Conservation (phyloP, 2,113 vertebrate species). For the Tamias sibiricus region DNA sequence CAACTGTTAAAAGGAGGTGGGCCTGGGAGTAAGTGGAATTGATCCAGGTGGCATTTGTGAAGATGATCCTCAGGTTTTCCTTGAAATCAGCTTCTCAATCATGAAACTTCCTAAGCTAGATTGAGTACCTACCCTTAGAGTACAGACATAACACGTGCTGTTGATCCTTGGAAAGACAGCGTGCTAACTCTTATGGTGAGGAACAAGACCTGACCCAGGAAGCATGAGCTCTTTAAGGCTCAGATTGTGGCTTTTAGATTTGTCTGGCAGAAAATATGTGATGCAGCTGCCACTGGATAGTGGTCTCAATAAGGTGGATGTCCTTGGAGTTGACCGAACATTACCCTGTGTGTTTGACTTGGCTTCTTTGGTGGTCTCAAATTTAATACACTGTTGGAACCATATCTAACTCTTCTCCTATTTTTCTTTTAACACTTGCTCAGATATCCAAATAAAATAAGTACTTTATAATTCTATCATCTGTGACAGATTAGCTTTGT, state of each 20-base stretch:
- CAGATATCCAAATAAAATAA: conserved; percentile 58
- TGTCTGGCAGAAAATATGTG: not conserved
- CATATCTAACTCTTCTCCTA: not conserved
- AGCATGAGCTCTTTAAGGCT: not conserved
- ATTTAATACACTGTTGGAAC: not conserved
- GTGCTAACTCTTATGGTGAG: not conserved
- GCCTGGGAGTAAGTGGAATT: rapidly evolving
- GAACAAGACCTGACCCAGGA: not conserved
- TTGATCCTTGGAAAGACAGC: not conserved
- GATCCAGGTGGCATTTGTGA: too few species aligned
- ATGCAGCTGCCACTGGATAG: not conserved
- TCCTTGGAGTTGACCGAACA: not conserved
- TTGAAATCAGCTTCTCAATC: not conserved
- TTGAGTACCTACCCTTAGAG: not conserved
- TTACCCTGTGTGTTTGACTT: not conserved
- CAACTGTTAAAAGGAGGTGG: not conserved
- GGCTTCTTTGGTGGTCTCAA: not conserved
- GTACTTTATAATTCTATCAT: conserved; percentile 1
- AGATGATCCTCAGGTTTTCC: not conserved
- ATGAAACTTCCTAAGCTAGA: not conserved
- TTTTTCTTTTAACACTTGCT: not conserved
- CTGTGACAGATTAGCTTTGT: conserved; percentile 37
- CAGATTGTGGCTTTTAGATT: not conserved
- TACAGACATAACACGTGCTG: not conserved
- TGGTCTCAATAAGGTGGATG: not conserved